Evolutionary conservation across 2,113 vertebrate species (phyloP).

Genomic region (Cheilinus undulatus): DNA sequence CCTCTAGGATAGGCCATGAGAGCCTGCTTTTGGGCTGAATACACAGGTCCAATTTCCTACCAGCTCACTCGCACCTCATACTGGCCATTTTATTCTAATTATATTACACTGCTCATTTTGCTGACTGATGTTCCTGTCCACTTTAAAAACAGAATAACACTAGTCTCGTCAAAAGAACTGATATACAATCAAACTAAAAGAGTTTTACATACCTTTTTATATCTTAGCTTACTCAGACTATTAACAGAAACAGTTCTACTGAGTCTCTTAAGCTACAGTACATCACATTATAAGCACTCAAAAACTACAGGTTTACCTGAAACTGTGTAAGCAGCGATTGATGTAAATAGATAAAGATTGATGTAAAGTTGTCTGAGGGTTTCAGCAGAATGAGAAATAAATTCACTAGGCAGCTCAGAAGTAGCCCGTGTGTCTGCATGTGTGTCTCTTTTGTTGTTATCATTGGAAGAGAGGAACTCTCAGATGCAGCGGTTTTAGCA

Average conservation of each 20-base stretch:
- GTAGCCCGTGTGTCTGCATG: conserved; percentile 39
- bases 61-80: conserved; percentile 68
- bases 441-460: conserved; percentile 67
- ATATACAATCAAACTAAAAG: background rate
- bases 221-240: no score
- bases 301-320: no score
- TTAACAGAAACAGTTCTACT: no score
- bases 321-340: no score
- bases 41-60: conserved; percentile 39
- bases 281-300: no score
- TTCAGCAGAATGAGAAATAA: conserved; percentile 33
- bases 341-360: no score
- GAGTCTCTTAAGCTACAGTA: no score
- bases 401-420: conserved; percentile 35
- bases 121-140: conserved; percentile 4
- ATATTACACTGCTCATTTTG: conserved; percentile 24
- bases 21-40: conserved; percentile 43
- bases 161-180: background rate
- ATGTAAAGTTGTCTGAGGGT: conserved; percentile 17
- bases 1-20: conserved; percentile 43
- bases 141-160: background rate
- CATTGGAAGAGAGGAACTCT: conserved; percentile 72
- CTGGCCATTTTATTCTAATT: conserved; percentile 38
- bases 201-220: no score
- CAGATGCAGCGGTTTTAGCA: conserved; percentile 75